Conservation (phyloP, 2,888 invertebrate species). For the Tinea pellionella region DNA sequence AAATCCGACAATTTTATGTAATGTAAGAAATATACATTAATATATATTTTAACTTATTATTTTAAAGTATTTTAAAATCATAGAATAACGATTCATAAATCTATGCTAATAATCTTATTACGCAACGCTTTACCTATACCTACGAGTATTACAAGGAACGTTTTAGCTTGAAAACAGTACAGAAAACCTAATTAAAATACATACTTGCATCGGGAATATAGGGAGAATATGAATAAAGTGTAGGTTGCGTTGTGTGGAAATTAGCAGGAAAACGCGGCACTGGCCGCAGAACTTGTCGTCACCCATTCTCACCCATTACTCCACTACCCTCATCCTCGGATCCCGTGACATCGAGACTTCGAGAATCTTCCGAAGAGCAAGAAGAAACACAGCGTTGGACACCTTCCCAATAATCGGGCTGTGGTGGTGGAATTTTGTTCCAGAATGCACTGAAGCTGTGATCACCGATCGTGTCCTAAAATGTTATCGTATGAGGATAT, state of each 20-base stretch:
- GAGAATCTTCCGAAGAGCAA: conserved; percentile 58
- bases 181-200: conserved; percentile 42
- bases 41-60: too few species aligned
- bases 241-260: conserved; percentile 33
- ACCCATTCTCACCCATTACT: conserved; percentile 36
- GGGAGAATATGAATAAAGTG: conserved; percentile 30
- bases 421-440: conserved; percentile 53
- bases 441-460: conserved; percentile 58
- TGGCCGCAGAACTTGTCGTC: conserved; percentile 62
- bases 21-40: too few species aligned
- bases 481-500: background rate
- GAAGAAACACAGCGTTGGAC: conserved; percentile 45
- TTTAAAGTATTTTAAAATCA: too few species aligned
- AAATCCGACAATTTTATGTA: too few species aligned
- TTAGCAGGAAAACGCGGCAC: conserved; percentile 61
- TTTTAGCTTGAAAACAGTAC: background rate
- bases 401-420: conserved; percentile 43
- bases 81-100: too few species aligned
- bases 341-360: conserved; percentile 63
- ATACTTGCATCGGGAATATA: conserved; percentile 42
- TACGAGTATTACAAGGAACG: too few species aligned
- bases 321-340: conserved; percentile 60
- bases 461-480: conserved; percentile 47
- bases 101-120: too few species aligned
- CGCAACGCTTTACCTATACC: too few species aligned